Evolutionary conservation across 2,888 invertebrate genomes (phyloP).

Genomic region (Tanytarsus gracilentus): DNA sequence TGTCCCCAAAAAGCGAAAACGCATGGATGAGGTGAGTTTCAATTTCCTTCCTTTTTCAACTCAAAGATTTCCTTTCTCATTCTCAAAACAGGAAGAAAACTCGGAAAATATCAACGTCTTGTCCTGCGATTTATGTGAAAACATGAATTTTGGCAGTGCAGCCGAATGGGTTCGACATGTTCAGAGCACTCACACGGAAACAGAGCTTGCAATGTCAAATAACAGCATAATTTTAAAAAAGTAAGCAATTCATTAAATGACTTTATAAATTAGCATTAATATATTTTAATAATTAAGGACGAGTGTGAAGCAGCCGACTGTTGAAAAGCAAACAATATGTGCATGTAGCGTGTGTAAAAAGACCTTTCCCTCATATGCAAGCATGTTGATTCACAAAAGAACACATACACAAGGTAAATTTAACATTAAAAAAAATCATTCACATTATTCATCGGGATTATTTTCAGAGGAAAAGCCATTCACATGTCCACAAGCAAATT

Average conservation of each 20-base stretch:
- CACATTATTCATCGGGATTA: background rate
- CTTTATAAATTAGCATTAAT: background rate
- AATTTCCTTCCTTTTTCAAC: constrained; percentile 29
- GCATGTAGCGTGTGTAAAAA: constrained; percentile 62
- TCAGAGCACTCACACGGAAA: constrained; percentile 72
- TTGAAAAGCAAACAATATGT: constrained; percentile 44
- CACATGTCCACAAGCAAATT: constrained; percentile 53
- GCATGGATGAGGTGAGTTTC: constrained; percentile 47
- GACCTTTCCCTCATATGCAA: constrained; percentile 67
- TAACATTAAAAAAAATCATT: background rate
- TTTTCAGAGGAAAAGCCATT: constrained; percentile 57
- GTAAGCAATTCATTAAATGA: constrained; percentile 42
- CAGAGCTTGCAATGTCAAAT: constrained; percentile 68
- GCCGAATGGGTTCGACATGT: constrained; percentile 83
- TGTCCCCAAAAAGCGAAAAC: constrained; percentile 45
- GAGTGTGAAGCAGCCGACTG: constrained; percentile 33
- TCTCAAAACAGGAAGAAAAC: constrained; percentile 52
- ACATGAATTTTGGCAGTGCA: constrained; percentile 58
- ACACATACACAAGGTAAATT: constrained; percentile 58
- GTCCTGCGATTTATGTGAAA: constrained; percentile 67
- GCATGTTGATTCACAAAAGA: constrained; percentile 67
- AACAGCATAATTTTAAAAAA: constrained; percentile 57
- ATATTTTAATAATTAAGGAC: background rate
- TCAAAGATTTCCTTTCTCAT: too few relatives aligned
- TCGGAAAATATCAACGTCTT: constrained; percentile 65